These are phyloP conservation scores for Aplidium turbinatum DNA, from an alignment of 23 tunicate species.

Conservation along the genomic window DNA sequence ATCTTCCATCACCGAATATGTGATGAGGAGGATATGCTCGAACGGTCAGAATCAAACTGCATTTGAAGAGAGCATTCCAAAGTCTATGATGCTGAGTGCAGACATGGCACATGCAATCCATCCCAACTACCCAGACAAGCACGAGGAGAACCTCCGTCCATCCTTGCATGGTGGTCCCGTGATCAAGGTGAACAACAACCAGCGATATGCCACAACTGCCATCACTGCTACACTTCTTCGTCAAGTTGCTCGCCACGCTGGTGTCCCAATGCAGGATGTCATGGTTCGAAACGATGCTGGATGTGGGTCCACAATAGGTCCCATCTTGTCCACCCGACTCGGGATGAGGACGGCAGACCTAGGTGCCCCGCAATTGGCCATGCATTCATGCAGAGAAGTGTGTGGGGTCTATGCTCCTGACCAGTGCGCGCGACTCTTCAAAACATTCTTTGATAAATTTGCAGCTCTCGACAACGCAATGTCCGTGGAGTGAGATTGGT, in stretches of 20 bases:
- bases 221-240: conserved; percentile 76
- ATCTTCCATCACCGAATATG: conserved; percentile 79
- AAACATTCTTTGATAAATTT: conserved; percentile 78
- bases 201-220: conserved; percentile 92
- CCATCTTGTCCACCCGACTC: conserved; percentile 76
- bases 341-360: conserved; percentile 92
- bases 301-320: conserved; percentile 98
- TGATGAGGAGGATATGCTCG: conserved; percentile 57
- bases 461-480: conserved; percentile 43
- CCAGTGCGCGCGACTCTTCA: conserved; percentile 58
- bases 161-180: conserved; percentile 90
- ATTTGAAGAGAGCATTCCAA: conserved; percentile 85
- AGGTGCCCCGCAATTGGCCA: conserved; percentile 87
- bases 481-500: conserved; percentile 46
- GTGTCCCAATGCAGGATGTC: conserved; percentile 85
- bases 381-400: conserved; percentile 98
- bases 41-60: conserved; percentile 27
- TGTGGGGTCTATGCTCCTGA: conserved; percentile 77
- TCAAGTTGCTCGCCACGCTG: conserved; percentile 77
- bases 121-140: conserved; percentile 95
- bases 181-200: conserved; percentile 87
- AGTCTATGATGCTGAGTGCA: conserved; percentile 87
- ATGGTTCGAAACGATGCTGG: conserved; percentile 96
- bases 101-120: conserved; percentile 97
- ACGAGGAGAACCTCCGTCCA: conserved; percentile 84